Evolutionary conservation across 2,797 vertebrate species (phyloP).

Genomic region (Phyllotis vaccarum): DNA sequence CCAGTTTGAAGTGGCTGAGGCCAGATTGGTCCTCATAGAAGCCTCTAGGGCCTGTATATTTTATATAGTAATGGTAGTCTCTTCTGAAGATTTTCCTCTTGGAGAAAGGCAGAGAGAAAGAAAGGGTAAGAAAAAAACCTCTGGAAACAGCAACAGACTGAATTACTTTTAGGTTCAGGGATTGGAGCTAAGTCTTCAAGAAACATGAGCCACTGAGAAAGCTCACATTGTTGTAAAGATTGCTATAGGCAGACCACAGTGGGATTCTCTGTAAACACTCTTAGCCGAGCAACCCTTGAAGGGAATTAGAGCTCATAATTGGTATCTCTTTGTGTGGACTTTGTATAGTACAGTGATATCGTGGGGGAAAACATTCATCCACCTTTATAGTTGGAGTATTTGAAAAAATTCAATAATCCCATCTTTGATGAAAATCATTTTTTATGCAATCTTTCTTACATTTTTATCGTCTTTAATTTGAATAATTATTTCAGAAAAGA

Average conservation of each 20-base stretch:
- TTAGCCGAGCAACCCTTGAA: background rate
- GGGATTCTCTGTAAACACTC: background rate
- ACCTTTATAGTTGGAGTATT: background rate
- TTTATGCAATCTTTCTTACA: background rate
- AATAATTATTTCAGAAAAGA: slow-evolving; percentile 40
- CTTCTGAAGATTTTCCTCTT: background rate
- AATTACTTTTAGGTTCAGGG: background rate
- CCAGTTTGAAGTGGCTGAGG: too few species aligned
- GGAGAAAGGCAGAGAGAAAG: background rate
- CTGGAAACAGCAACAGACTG: background rate
- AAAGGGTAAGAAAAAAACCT: background rate
- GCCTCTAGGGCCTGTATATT: too few species aligned
- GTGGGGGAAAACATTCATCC: background rate
- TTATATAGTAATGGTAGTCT: background rate
- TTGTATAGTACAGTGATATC: background rate
- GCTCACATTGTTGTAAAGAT: background rate
- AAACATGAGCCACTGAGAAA: background rate
- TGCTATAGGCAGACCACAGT: background rate
- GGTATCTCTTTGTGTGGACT: background rate
- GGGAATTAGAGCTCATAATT: slow-evolving; percentile 9
- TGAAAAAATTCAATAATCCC: slow-evolving; percentile 11
- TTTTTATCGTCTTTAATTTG: slow-evolving; percentile 45
- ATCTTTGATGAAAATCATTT: slow-evolving; percentile 42
- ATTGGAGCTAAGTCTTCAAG: background rate
- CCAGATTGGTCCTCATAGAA: too few species aligned